Evolutionary conservation across 2,888 invertebrate genomes (phyloP).

Genomic region (Athetis lepigone): DNA sequence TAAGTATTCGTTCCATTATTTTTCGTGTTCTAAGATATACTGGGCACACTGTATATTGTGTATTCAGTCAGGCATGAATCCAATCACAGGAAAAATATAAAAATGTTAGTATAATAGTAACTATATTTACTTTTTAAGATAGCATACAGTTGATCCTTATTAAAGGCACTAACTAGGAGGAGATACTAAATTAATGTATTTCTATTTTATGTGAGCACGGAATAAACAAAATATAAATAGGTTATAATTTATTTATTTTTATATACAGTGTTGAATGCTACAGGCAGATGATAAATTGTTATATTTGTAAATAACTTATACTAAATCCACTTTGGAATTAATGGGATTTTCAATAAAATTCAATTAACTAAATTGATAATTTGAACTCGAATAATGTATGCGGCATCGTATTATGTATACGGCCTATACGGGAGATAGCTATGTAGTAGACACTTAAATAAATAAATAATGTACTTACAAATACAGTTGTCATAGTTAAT

Average conservation of each 20-base stretch:
- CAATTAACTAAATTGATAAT: neutral
- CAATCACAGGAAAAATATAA: conserved; percentile 1
- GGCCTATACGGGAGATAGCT: neutral
- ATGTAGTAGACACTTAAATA: neutral
- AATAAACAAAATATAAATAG: neutral
- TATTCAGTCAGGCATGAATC: neutral
- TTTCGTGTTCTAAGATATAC: conserved; percentile 2
- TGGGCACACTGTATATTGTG: neutral
- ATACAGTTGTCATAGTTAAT: too few species aligned
- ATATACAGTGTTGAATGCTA: too few species aligned
- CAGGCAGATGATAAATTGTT: neutral
- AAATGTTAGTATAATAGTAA: neutral
- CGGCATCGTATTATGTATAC: too few species aligned
- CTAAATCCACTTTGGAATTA: neutral
- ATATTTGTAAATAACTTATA: neutral
- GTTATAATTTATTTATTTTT: too few species aligned
- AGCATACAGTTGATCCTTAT: conserved; percentile 39
- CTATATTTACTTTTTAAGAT: conserved; percentile 11
- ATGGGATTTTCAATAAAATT: neutral
- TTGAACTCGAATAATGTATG: conserved; percentile 28
- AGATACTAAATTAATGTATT: conserved; percentile 15
- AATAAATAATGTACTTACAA: too few species aligned
- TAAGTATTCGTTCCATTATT: neutral
- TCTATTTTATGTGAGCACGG: neutral
- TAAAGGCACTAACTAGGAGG: conserved; percentile 38